Base-by-base conservation (phyloP, 2,113 vertebrate species). In the Dipodomys spectabilis region DNA sequence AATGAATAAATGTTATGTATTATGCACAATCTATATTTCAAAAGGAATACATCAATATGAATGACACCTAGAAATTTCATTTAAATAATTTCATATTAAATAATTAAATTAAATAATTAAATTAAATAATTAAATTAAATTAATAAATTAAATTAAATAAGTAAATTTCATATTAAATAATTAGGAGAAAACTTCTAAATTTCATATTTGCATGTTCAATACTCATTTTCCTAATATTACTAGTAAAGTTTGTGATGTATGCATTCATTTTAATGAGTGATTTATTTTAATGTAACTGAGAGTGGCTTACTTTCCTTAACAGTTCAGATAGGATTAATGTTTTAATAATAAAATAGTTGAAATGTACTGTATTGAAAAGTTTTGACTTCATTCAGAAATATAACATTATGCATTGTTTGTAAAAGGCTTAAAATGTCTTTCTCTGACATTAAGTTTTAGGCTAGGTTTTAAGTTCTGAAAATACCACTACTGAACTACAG, bases 381-480 rank as follows among this genome's bases (percentile, higher is more conserved):
- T 82, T 86, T 89, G 1, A n/a, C 6, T 72, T 79, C 71, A 49
- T 28, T 64, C 22, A 74, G 27, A 81, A 39, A 84, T 25, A 13
- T 86, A 27, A 86, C 92, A 67, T 71, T 62, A 79, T 3, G 18
- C 10, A 62, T 65, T 74, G 19, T 53, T 71, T 86, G 53, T 88
- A 64, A 92, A 89, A 82, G 13, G 64, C 32, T 79, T 74, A 45
- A 93, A 92, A 93, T 65, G 35, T 75, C 73, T 95, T 78, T 45
- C 78, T 49, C n/a, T 88, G 73, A 93, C 67, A 93, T 91, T 39
- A 92, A 96, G 68, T 94, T 93, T 95, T 81, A 87, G 35, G 28
- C 12, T 78, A 85, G 39, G 16, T 88, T 93, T 96, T 88, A 94
- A 95, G 30, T 92, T 97, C 12, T 89, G 83, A 94, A 94, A 89